Evolutionary conservation across 1,140 invertebrate species (phyloP).

Genomic region (Drosophila ambigua): DNA sequence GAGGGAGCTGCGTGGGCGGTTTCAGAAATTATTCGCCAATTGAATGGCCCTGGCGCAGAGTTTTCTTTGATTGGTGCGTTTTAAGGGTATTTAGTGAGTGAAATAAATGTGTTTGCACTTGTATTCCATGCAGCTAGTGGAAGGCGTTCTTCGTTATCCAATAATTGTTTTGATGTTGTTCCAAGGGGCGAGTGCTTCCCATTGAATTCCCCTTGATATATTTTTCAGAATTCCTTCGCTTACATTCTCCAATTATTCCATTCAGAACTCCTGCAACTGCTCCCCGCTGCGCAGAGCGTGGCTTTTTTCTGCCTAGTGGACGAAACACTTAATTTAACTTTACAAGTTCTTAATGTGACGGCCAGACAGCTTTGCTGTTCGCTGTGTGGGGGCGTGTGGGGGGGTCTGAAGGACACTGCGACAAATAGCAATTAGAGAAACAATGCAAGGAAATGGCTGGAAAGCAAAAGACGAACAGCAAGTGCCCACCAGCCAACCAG

Average conservation of each 20-base stretch:
- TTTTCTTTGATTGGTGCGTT: too few species aligned
- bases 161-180: too few species aligned
- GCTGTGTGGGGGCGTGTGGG: neutral
- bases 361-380: constrained; percentile 56
- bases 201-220: constrained; percentile 10
- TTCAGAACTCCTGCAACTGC: constrained; percentile 57
- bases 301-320: constrained; percentile 69
- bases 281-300: constrained; percentile 52
- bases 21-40: constrained; percentile 4
- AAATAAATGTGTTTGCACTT: too few species aligned
- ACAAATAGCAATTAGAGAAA: constrained; percentile 78
- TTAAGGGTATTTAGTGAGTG: too few species aligned
- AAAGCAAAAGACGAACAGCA: constrained; percentile 24
- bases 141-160: too few species aligned
- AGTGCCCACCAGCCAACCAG: constrained; percentile 9
- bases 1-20: constrained; percentile 18
- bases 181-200: neutral
- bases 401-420: constrained; percentile 19
- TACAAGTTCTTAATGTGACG: constrained; percentile 80
- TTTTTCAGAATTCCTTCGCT: too few species aligned
- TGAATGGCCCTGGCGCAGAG: neutral
- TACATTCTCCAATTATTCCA: constrained; percentile 28
- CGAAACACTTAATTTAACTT: constrained; percentile 81
- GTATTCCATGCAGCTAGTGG: too few species aligned
- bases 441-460: constrained; percentile 41